Evolutionary conservation across 2,113 vertebrate species (phyloP).

Genomic region (Limnothrissa miodon): DNA sequence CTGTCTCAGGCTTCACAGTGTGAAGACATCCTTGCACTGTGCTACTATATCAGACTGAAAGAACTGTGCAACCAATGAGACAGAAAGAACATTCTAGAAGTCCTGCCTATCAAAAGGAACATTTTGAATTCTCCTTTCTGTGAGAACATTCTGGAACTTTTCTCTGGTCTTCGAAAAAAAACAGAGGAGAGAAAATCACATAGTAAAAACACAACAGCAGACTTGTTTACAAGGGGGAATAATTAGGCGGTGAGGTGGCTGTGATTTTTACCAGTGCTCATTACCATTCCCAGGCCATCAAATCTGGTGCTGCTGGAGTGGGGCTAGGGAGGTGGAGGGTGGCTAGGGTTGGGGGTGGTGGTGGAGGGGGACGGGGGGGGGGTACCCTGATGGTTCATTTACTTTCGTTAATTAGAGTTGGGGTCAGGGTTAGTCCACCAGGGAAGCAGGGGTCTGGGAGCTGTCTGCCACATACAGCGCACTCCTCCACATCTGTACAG

Average conservation of each 20-base stretch:
- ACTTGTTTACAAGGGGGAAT: background rate
- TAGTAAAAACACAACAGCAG: background rate
- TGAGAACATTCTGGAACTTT: background rate
- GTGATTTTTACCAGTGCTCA: slow-evolving; percentile 4
- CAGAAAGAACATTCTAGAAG: background rate
- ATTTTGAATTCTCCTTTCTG: background rate
- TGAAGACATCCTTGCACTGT: background rate
- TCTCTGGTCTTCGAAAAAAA: background rate
- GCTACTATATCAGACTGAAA: background rate
- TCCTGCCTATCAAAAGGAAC: background rate
- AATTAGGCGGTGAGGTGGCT: background rate
- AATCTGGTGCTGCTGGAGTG: background rate
- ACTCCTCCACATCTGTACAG: slow-evolving; percentile 4
- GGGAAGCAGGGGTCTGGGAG: slow-evolving; percentile 23
- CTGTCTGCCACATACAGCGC: background rate
- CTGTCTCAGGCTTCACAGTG: background rate
- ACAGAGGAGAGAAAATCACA: background rate
- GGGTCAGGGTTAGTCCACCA: slow-evolving; percentile 35
- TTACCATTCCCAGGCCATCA: slow-evolving; percentile 6
- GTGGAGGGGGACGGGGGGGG: slow-evolving; percentile 27
- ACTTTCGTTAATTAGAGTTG: slow-evolving; percentile 62
- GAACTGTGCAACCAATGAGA: background rate
- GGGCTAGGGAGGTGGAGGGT: background rate
- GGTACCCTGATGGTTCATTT: slow-evolving; percentile 52
- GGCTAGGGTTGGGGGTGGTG: background rate